Conservation (phyloP, 2,113 vertebrate genomes). For the Gobio gobio region DNA sequence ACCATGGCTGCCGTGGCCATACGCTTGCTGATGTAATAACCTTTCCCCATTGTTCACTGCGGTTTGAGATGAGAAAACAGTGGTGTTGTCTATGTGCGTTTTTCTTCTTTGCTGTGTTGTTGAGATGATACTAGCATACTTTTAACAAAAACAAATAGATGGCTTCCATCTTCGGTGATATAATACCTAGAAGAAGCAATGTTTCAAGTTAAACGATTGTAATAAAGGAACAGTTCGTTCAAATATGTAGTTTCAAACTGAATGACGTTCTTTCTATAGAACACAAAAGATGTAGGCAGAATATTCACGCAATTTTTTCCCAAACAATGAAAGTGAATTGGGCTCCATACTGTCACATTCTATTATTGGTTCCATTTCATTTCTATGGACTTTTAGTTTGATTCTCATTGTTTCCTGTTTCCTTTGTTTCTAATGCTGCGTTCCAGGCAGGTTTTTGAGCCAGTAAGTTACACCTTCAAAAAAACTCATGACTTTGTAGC, state of each 20-base stretch:
- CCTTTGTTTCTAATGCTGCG: too few species aligned
- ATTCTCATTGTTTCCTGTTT: too few species aligned
- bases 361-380: too few species aligned
- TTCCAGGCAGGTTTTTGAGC: too few species aligned
- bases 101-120: background rate
- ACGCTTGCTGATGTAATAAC: slow-evolving; percentile 85
- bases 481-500: too few species aligned
- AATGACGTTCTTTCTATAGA: background rate
- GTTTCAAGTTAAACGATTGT: too few species aligned
- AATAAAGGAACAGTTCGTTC: too few species aligned
- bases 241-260: background rate
- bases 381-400: too few species aligned
- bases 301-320: background rate
- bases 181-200: slow-evolving; percentile 28
- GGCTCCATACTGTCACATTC: too few species aligned
- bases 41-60: slow-evolving; percentile 81
- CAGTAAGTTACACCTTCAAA: too few species aligned
- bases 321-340: background rate
- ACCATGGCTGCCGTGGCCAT: slow-evolving; percentile 75
- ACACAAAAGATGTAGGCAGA: background rate
- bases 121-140: slow-evolving; percentile 28
- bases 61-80: slow-evolving; percentile 24
- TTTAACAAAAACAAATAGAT: background rate
- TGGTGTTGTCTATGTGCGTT: background rate
- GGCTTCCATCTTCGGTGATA: slow-evolving; percentile 7